Conservation (phyloP, 2,888 invertebrate genomes). For the Acleris laterana region DNA sequence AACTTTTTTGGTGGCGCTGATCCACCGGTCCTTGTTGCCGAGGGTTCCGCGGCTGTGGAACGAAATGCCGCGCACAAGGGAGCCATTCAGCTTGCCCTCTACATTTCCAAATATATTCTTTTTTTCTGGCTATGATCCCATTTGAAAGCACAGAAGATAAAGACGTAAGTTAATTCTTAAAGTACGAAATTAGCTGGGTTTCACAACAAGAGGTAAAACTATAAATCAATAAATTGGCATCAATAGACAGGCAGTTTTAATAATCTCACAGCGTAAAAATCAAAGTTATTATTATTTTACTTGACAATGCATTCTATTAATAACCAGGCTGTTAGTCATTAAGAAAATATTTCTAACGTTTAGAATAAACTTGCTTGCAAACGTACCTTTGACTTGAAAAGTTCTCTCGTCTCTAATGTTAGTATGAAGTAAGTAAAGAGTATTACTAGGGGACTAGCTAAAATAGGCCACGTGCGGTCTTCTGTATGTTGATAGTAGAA, state of each 20-base stretch:
- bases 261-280: slow-evolving; percentile 22
- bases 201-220: slow-evolving; percentile 10
- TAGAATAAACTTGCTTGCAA: slow-evolving; percentile 11
- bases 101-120: slow-evolving; percentile 86
- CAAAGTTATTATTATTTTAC: slow-evolving; percentile 17
- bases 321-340: slow-evolving; percentile 33
- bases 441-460: slow-evolving; percentile 92
- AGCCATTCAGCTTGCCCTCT: slow-evolving; percentile 87
- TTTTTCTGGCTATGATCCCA: slow-evolving; percentile 80
- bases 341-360: slow-evolving; percentile 21
- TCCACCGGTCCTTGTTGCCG: slow-evolving; percentile 85
- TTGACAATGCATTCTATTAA: slow-evolving; percentile 30
- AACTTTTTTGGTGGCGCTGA: slow-evolving; percentile 89
- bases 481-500: slow-evolving; percentile 84
- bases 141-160: slow-evolving; percentile 61
- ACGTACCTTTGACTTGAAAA: slow-evolving; percentile 90
- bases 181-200: slow-evolving; percentile 11
- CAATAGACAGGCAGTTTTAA: slow-evolving; percentile 22
- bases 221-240: slow-evolving; percentile 18
- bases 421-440: slow-evolving; percentile 92
- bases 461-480: slow-evolving; percentile 89
- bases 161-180: background rate
- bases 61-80: slow-evolving; percentile 86
- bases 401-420: slow-evolving; percentile 89
- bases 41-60: slow-evolving; percentile 85